These are phyloP conservation scores for Clytia hemisphaerica DNA, from an alignment of 30 jellyfish, hydroid and myxozoan species.

Conservation along the genomic window DNA sequence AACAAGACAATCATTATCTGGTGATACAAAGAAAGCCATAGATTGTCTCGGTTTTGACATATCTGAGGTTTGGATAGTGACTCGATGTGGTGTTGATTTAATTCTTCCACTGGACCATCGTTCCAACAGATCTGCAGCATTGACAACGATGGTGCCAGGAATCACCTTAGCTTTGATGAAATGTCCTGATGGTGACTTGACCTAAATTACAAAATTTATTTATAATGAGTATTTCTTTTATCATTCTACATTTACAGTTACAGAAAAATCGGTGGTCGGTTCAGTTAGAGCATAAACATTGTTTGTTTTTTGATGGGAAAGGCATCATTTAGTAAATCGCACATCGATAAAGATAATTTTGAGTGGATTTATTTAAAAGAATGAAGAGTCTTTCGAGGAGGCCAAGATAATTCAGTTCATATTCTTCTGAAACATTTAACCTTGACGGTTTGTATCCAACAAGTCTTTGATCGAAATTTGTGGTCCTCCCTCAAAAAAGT, in stretches of 20 bases:
- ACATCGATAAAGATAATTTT: too few species aligned
- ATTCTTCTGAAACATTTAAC: too few species aligned
- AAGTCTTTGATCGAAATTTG: too few species aligned
- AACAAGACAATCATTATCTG: constrained; percentile 26
- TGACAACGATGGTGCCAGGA: constrained; percentile 30
- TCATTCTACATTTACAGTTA: neutral
- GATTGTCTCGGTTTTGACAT: constrained; percentile 26
- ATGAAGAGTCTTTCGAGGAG: too few species aligned
- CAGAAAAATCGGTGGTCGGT: too few species aligned
- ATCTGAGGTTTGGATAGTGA: neutral
- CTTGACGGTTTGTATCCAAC: too few species aligned
- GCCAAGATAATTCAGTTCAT: too few species aligned
- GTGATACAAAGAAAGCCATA: constrained; percentile 24
- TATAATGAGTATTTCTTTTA: neutral
- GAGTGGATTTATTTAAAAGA: too few species aligned
- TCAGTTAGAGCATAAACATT: too few species aligned
- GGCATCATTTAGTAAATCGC: too few species aligned
- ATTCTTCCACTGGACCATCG: constrained; percentile 24
- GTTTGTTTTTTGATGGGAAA: too few species aligned
- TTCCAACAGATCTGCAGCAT: constrained; percentile 34
- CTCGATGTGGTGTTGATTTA: constrained; percentile 39
- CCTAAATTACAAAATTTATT: constrained; percentile 8
- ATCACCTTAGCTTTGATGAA: constrained; percentile 17
- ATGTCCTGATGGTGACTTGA: constrained; percentile 11
- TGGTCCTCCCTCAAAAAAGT: too few species aligned